phyloP scores from a whole-genome alignment of 1,140 invertebrate species.

The Scaptomyza montana region DNA sequence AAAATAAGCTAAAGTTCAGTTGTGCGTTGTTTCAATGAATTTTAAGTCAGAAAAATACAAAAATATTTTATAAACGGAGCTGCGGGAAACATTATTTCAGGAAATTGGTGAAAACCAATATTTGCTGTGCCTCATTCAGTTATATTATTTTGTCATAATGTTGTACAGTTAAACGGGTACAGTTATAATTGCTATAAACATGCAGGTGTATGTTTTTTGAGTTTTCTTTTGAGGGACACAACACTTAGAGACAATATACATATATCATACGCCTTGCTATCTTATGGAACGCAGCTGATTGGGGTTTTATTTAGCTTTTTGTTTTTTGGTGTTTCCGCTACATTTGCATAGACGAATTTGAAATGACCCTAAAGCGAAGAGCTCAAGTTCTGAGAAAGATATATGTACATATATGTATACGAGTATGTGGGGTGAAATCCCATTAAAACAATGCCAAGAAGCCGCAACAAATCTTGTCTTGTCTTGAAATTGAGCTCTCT shows the following conservation, averaged over 20 bases:
- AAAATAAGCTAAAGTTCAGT: constrained; percentile 2
- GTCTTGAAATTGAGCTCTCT: neutral
- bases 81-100: neutral
- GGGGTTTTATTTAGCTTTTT: neutral
- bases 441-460: constrained; percentile 44
- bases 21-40: neutral
- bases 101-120: too few species aligned
- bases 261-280: neutral
- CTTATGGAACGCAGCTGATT: constrained; percentile 42
- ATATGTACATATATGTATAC: constrained; percentile 2
- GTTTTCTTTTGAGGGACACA: neutral
- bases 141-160: too few species aligned
- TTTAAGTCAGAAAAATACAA: neutral
- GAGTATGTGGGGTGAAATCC: neutral
- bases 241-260: neutral
- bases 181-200: too few species aligned
- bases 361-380: constrained; percentile 14
- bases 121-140: too few species aligned
- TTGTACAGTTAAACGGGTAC: too few species aligned
- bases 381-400: constrained; percentile 23
- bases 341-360: constrained; percentile 68
- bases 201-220: neutral
- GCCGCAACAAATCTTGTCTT: constrained; percentile 3
- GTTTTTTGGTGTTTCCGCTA: constrained; percentile 69
- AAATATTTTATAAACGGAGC: neutral